Conservation (phyloP, 2,888 invertebrate species). For the Diploptera punctata region DNA sequence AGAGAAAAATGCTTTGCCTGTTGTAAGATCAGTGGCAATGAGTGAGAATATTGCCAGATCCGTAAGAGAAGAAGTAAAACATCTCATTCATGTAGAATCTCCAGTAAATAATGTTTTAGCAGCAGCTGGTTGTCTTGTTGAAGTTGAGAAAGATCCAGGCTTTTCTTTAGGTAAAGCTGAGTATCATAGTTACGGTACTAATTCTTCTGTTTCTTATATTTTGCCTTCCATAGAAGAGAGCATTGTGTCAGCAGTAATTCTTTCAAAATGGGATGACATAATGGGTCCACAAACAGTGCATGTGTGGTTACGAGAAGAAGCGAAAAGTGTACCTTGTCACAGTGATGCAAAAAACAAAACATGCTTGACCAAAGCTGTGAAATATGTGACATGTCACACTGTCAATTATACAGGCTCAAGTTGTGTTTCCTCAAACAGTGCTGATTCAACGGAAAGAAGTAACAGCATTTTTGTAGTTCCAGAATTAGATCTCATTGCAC, state of each 20-base stretch:
- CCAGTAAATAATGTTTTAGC: not conserved
- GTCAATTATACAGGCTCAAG: conserved; percentile 41
- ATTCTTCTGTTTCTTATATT: conserved; percentile 32
- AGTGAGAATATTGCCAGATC: conserved; percentile 42
- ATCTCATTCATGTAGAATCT: conserved; percentile 39
- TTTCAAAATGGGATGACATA: conserved; percentile 45
- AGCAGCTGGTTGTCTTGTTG: not conserved
- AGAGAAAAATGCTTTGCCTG: not conserved
- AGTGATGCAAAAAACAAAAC: not conserved
- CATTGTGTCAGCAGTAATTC: conserved; percentile 41
- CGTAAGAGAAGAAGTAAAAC: conserved; percentile 40
- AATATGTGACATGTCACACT: conserved; percentile 45
- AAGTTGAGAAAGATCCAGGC: not conserved
- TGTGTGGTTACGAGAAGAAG: conserved; percentile 37
- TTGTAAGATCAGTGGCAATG: conserved; percentile 41
- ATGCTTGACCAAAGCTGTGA: conserved; percentile 38
- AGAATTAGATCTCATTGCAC: conserved; percentile 44
- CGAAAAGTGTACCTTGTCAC: not conserved
- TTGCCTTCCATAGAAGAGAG: conserved; percentile 40
- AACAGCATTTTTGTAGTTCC: conserved; percentile 44
- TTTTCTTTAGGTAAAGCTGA: not conserved
- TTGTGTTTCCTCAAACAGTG: not conserved
- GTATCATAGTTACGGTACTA: not conserved
- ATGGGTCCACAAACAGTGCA: conserved; percentile 45
- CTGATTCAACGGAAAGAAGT: conserved; percentile 24